Evolutionary conservation across 1,140 invertebrate genomes (phyloP).

Genomic region (Lanistes nyassanus): DNA sequence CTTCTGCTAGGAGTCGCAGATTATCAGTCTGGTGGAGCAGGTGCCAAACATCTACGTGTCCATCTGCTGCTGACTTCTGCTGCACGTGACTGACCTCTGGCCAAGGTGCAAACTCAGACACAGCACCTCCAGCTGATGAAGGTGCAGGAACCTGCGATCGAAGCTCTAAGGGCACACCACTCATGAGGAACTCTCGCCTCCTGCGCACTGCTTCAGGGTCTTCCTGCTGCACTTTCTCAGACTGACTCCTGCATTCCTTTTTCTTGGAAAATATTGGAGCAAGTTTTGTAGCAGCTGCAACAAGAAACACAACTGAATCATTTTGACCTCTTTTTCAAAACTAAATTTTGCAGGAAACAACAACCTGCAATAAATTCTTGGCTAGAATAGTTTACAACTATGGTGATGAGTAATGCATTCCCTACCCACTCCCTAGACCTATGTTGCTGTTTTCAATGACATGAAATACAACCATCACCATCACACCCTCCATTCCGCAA

Average conservation of each 20-base stretch:
- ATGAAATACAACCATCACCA: too few species aligned
- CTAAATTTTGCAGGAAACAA: too few species aligned
- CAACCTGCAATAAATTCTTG: too few species aligned
- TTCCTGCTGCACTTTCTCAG: constrained; percentile 11
- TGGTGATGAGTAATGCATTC: too few species aligned
- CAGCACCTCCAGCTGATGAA: background rate
- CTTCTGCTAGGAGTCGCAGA: background rate
- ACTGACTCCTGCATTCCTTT: constrained; percentile 16
- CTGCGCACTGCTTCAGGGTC: constrained; percentile 46
- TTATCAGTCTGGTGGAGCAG: background rate
- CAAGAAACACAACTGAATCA: background rate
- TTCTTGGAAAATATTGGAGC: constrained; percentile 53
- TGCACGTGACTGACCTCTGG: constrained; percentile 50
- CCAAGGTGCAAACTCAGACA: constrained; percentile 41
- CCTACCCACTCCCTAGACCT: too few species aligned
- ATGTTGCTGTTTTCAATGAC: too few species aligned
- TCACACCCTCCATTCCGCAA: too few species aligned
- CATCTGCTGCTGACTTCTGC: constrained; percentile 42
- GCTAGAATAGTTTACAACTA: too few species aligned
- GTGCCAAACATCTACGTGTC: background rate
- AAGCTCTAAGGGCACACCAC: constrained; percentile 54
- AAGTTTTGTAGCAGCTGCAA: constrained; percentile 28
- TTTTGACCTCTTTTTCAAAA: background rate
- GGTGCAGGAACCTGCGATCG: constrained; percentile 33
- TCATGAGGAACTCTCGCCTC: constrained; percentile 55